Conservation (phyloP, 1,140 invertebrate species). For the Leguminivora glycinivorella region DNA sequence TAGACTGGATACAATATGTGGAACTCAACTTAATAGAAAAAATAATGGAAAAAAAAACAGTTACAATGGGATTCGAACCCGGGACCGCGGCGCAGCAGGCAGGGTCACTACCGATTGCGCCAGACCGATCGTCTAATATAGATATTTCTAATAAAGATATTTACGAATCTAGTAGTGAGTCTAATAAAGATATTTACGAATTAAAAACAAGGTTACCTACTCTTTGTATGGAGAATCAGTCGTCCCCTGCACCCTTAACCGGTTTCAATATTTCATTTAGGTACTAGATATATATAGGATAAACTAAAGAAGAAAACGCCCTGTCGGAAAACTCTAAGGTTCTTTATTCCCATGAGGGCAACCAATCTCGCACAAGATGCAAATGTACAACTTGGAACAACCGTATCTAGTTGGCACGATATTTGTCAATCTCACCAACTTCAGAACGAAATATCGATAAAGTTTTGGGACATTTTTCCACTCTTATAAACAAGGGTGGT, state of each 20-base stretch:
- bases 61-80: too few relatives aligned
- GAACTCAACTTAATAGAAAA: too few relatives aligned
- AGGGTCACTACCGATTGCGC: too few relatives aligned
- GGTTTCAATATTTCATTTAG: background rate
- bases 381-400: conserved; percentile 24
- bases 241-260: background rate
- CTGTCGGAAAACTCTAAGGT: conserved; percentile 6
- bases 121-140: too few relatives aligned
- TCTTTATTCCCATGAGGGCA: conserved; percentile 9
- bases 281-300: background rate
- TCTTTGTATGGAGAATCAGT: too few relatives aligned
- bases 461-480: conserved; percentile 22
- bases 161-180: too few relatives aligned
- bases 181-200: too few relatives aligned
- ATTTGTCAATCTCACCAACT: conserved; percentile 29
- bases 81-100: too few relatives aligned
- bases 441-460: conserved; percentile 27
- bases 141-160: too few relatives aligned
- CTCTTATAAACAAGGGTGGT: conserved; percentile 12
- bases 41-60: too few relatives aligned
- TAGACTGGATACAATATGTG: too few relatives aligned
- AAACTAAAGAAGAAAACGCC: conserved; percentile 7
- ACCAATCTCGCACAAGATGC: conserved; percentile 26
- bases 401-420: conserved; percentile 21
- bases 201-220: too few relatives aligned